These are phyloP conservation scores for Drosophila kepulauana DNA, from an alignment of 1,140 invertebrate genomes.

Conservation along the genomic window DNA sequence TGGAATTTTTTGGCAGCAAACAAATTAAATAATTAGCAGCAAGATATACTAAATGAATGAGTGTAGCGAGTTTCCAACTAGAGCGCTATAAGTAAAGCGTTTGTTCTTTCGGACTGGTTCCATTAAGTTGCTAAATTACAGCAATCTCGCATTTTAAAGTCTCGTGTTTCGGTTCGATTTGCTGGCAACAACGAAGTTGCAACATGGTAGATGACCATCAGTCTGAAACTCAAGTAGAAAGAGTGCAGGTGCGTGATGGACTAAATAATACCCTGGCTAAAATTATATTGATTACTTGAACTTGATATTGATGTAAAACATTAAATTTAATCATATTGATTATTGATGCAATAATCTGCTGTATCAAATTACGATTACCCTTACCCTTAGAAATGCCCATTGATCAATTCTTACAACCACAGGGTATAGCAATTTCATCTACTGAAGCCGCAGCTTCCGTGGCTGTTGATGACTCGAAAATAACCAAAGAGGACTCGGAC, in stretches of 20 bases:
- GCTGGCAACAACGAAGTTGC: conserved; percentile 6
- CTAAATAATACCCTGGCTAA: background rate
- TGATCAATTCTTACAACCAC: background rate
- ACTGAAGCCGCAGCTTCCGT: conserved; percentile 9
- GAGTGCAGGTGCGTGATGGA: background rate
- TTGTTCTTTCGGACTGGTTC: conserved; percentile 3
- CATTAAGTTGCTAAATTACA: conserved; percentile 28
- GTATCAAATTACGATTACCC: too few species aligned
- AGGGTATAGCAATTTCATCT: background rate
- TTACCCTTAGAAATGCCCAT: too few species aligned
- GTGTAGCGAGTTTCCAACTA: background rate
- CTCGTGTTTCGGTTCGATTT: conserved; percentile 22
- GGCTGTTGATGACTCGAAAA: conserved; percentile 28
- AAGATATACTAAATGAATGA: conserved; percentile 38
- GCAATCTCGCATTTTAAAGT: conserved; percentile 28
- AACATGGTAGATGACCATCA: conserved; percentile 20
- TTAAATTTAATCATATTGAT: too few species aligned
- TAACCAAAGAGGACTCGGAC: conserved; percentile 13
- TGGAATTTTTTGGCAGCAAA: conserved; percentile 55
- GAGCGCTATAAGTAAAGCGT: background rate
- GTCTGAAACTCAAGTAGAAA: conserved; percentile 3
- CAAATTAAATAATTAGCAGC: conserved; percentile 71
- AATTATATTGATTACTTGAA: background rate
- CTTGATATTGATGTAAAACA: too few species aligned
- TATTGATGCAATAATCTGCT: too few species aligned